A percentile compares a stretch with the other conserved stretches of the same genome.
Conservation (phyloP, 2,888 invertebrate genomes). For the Lithophane semibrunnea region DNA sequence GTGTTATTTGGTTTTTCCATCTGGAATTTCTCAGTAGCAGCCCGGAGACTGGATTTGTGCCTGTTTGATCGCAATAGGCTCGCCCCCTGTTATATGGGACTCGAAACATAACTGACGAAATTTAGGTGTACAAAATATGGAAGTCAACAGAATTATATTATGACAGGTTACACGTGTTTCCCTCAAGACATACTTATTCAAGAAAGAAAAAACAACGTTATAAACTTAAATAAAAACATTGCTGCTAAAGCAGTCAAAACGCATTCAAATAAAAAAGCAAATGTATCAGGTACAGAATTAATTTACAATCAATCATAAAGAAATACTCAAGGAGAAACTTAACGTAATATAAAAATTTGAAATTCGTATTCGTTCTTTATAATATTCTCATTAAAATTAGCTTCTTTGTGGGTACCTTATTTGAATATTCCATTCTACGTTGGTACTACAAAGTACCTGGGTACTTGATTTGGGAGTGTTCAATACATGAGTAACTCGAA, state of each 20-base stretch:
- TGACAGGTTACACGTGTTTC: no score
- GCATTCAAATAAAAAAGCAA: conserved; percentile 39
- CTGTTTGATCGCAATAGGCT: no score
- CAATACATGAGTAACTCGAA: conserved; percentile 64
- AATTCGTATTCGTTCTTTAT: conserved; percentile 68
- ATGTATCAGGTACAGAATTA: conserved; percentile 29
- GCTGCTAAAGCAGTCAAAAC: conserved; percentile 22
- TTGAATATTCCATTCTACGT: conserved; percentile 64
- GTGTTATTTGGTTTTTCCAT: no score
- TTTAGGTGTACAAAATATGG: no score
- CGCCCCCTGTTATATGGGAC: no score
- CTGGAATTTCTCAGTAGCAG: no score
- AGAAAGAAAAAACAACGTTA: no score
- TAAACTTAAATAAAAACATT: neutral
- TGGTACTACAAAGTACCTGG: conserved; percentile 44
- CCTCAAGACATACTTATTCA: no score
- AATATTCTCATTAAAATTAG: conserved; percentile 70
- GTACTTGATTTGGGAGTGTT: conserved; percentile 63
- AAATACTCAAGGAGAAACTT: conserved; percentile 51
- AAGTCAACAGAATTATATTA: no score
- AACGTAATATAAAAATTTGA: conserved; percentile 66
- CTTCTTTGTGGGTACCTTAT: conserved; percentile 64
- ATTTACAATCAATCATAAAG: conserved; percentile 62
- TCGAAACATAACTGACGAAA: no score
- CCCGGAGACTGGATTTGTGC: no score